Evolutionary conservation across 2,888 invertebrate genomes (phyloP).

Genomic region (Metacarcinus magister): DNA sequence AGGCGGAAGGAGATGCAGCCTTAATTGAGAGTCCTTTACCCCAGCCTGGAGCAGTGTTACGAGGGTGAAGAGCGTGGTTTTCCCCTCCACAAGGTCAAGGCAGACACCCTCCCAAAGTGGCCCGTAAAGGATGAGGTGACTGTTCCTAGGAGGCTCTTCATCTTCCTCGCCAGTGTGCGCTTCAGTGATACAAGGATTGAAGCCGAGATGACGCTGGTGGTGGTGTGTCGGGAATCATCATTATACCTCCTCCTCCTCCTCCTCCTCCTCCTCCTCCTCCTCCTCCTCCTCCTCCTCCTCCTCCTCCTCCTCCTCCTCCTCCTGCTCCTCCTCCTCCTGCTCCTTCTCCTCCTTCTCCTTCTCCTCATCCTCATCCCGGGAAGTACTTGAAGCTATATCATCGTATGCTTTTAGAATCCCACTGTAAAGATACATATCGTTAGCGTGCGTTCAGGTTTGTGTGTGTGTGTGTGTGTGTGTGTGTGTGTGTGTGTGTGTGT

Average conservation of each 20-base stretch:
- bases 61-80: no score
- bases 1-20: not conserved
- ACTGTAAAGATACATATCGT: constrained; percentile 13
- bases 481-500: constrained; percentile 26
- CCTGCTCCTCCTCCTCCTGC: not conserved
- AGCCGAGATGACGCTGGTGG: no score
- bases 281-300: not conserved
- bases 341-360: not conserved
- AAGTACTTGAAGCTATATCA: not conserved
- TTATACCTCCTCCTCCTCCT: no score
- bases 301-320: not conserved
- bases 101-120: not conserved
- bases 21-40: no score
- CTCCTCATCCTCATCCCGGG: not conserved
- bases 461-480: constrained; percentile 26
- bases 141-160: not conserved
- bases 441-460: not conserved
- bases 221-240: no score
- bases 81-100: not conserved
- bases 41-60: no score
- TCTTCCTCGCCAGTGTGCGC: not conserved
- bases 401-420: not conserved
- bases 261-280: not conserved
- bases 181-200: not conserved
- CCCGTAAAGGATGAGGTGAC: not conserved